Base-by-base conservation (phyloP, 1,140 invertebrate species). In the Drosophila sulfurigaster region DNA sequence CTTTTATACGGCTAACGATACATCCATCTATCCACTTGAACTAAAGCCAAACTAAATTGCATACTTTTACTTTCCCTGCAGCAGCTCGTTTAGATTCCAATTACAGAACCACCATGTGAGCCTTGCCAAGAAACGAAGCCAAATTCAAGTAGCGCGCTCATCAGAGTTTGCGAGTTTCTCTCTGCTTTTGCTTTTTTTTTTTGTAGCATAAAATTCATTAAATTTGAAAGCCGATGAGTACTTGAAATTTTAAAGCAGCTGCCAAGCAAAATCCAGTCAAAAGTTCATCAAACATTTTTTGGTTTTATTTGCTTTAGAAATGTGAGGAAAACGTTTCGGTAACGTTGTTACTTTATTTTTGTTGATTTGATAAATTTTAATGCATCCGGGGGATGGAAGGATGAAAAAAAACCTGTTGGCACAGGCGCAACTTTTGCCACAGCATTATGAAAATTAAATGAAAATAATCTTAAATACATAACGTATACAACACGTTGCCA, bases 371-470 rank as follows among this genome's bases (percentile, higher is more conserved):
- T 60, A 62, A 69, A 63, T 63, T 63, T 57, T 8, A 68, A 68
- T 51, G 66, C 43, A 62, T 28, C 16, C 13, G 59, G 15, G n/a
- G 20, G 28, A n/a, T 56, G 13, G 51, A 7, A 43, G 7, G 15
- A 41, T 28, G 6, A 16, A 7, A 48, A 57, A 49, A 59, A 66
- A 66, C 63, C 10, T 28, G 11, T 62, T 63, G 72, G 72, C 71
- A 68, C 48, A 38, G 32, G 25, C 58, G 43, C 72, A 63, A 75
- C 51, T 70, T 57, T 69, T 69, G 49, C 71, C 64, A 54, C 71
- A 74, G 51, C 65, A 63, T 69, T 69, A 75, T 49, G 58, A 70
- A 75, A 75, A 75, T 69, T 56, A 69, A 75, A 75, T 69, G 48
- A 63, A 75, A 62, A 63, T 63, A 75, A 70, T 75, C 43, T 75